A percentile compares a stretch with the other conserved stretches of the same genome.
Evolutionary conservation across 2,113 vertebrate species (phyloP).

Genomic region (Pituophis catenifer): DNA sequence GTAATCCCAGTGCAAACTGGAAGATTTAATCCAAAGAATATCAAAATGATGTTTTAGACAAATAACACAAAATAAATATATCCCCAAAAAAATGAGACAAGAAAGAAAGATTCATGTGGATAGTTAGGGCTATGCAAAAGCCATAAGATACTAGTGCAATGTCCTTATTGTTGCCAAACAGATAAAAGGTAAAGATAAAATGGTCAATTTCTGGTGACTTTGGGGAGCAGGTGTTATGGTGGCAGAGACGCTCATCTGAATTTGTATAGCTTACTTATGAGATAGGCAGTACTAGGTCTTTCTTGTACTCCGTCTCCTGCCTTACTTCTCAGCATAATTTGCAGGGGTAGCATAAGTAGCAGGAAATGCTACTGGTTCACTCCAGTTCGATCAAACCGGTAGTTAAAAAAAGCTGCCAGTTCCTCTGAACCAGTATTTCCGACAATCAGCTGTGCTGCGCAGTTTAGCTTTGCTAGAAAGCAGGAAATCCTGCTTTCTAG

Average conservation of each 20-base stretch:
- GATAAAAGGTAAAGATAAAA: background rate
- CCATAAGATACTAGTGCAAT: background rate
- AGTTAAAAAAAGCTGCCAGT: no score
- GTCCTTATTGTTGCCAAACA: background rate
- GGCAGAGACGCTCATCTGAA: background rate
- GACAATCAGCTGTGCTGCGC: rapidly evolving
- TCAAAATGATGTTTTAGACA: background rate
- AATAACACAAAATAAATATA: background rate
- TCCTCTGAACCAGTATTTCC: no score
- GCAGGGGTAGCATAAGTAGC: no score
- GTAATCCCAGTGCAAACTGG: background rate
- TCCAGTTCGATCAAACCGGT: no score
- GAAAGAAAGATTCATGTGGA: background rate
- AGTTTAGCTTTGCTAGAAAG: no score
- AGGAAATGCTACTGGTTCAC: no score
- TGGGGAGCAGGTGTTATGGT: background rate
- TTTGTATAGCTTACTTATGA: background rate
- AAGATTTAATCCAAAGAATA: background rate
- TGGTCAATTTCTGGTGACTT: background rate
- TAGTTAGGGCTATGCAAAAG: background rate
- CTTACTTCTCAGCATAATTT: background rate
- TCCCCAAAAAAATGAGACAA: background rate
- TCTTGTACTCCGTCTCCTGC: background rate
- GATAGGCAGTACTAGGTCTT: background rate
- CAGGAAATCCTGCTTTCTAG: no score